Evolutionary conservation across 2,888 invertebrate genomes (phyloP).

Genomic region (Matsumyia berberina): DNA sequence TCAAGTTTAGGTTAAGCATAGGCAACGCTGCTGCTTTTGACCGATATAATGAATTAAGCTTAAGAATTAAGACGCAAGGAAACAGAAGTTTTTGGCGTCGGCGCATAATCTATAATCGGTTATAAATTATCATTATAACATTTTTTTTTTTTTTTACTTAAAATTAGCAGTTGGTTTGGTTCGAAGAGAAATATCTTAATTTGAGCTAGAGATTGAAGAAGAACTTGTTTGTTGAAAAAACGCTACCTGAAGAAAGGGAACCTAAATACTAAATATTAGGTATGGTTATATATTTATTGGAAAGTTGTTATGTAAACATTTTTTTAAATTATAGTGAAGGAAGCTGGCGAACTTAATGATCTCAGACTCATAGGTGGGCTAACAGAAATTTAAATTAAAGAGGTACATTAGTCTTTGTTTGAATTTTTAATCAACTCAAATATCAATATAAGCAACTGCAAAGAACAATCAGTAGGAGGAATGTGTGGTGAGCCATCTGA

Average conservation of each 20-base stretch:
- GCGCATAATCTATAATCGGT: slow-evolving; percentile 33
- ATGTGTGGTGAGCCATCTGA: no score
- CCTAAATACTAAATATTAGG: not conserved
- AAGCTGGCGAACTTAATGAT: no score
- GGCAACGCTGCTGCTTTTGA: slow-evolving; percentile 6
- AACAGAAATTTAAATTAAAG: no score
- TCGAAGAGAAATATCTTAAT: slow-evolving; percentile 15
- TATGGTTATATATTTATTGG: not conserved
- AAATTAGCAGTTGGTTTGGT: not conserved
- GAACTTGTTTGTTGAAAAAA: not conserved
- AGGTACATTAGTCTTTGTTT: no score
- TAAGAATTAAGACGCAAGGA: not conserved
- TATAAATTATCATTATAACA: slow-evolving; percentile 26
- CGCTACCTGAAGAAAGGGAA: no score
- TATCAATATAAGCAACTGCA: no score
- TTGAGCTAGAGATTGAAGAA: not conserved
- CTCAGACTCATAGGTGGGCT: no score
- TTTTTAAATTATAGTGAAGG: no score
- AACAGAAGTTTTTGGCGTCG: slow-evolving; percentile 36
- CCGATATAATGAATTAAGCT: slow-evolving; percentile 24
- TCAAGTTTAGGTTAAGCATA: slow-evolving; percentile 22
- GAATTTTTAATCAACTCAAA: not conserved
- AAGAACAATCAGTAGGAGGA: no score
- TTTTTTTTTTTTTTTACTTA: not conserved
- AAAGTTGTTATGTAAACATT: not conserved